These are phyloP conservation scores for Zaprionus capensis DNA, from an alignment of 1,140 invertebrate species.

Conservation along the genomic window DNA sequence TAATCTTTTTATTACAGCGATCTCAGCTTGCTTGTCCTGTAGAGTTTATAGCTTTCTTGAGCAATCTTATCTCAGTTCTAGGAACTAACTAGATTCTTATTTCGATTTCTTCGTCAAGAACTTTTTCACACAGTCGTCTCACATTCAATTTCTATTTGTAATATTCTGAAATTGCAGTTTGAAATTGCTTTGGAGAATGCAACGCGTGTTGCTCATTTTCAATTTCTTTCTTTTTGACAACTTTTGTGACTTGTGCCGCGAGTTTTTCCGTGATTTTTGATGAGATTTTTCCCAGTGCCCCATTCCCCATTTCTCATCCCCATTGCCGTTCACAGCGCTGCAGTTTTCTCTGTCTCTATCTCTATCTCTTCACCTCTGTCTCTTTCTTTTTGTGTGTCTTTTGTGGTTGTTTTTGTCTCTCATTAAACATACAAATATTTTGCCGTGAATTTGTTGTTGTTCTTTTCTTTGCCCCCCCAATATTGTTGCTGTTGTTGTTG, in stretches of 20 bases:
- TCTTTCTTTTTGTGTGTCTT: conserved; percentile 8
- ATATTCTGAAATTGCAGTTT: conserved; percentile 38
- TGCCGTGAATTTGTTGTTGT: conserved; percentile 7
- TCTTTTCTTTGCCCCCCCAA: background rate
- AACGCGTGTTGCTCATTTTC: conserved; percentile 20
- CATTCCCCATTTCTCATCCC: background rate
- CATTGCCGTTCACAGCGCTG: background rate
- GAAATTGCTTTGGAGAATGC: conserved; percentile 28
- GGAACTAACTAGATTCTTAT: background rate
- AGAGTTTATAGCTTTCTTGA: background rate
- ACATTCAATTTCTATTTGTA: conserved; percentile 67
- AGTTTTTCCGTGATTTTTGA: conserved; percentile 23
- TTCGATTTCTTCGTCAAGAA: background rate
- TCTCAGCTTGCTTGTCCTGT: too few relatives aligned
- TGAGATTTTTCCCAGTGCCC: conserved; percentile 30
- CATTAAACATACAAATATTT: conserved; percentile 33
- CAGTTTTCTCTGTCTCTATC: background rate
- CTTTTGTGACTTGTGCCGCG: conserved; percentile 40
- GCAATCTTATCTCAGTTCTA: background rate
- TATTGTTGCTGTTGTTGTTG: conserved; percentile 18
- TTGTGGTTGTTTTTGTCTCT: conserved; percentile 7
- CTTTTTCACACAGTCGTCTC: background rate
- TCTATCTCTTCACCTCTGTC: background rate
- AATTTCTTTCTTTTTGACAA: conserved; percentile 25
- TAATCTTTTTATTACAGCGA: too few relatives aligned